Evolutionary conservation across 2,888 invertebrate species (phyloP), one percentile per base, ranked within the genome.

Genomic region (Melanostoma scalare): DNA sequence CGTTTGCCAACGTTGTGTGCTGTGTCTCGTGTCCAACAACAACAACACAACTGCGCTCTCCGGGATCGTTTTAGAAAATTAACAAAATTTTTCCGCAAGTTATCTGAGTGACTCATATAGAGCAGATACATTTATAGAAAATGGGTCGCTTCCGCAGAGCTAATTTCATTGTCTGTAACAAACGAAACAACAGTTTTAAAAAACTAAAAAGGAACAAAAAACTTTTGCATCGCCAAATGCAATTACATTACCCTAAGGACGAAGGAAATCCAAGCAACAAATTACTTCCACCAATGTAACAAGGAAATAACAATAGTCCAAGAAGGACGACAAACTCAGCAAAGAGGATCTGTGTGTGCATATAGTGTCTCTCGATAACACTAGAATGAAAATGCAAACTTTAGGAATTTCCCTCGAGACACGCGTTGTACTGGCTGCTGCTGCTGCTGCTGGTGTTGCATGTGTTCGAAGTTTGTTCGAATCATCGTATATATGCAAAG

Each of bases 171-270:
- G 79, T 61, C 79, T 69, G 69, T 58, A 74, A 69, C 73, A 84
- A 69, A 78, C 58, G 72, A 42, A 71, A 53, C 35, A 53, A 67
- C 53, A 33, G 67, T 20, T 20, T 20, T 20, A 20, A 20, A 20
- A 20, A 8, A 63, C 50, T 10, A 20, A 52, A 33, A 6, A 10
- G 33, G 52, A 53, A 10, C 38, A 48, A 53, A 52, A 42, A 73
- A 78, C 56, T 63, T 61, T 78, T 78, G 73, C 48, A 73, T 74
- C 73, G 78, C 74, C 79, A 75, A 84, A 79, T 79, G 84, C 79
- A 84, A 84, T 84, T 84, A 84, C 84, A 84, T 84, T 84, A 79
- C 84, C 74, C 71, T 44, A 67, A 79, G 79, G 84, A 79, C 74
- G 60, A 67, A 38, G 67, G 33, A 71, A 79, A 84, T 79, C 65